phyloP scores from a whole-genome alignment of 1,140 invertebrate genomes.

The Metaphire vulgaris region DNA sequence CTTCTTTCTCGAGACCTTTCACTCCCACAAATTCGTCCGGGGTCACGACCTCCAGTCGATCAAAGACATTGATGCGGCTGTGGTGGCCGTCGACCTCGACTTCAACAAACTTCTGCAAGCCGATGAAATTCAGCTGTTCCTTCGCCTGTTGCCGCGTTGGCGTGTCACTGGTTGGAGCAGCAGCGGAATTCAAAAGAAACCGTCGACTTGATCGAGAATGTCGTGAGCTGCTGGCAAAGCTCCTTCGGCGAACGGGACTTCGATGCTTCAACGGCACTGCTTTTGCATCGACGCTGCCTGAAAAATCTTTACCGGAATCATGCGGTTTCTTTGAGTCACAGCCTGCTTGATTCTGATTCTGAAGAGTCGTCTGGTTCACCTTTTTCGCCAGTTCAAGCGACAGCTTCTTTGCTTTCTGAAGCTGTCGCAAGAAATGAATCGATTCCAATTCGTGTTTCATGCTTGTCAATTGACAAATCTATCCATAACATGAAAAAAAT shows the following conservation, averaged over 20 bases:
- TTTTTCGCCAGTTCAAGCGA: neutral
- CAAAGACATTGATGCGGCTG: conserved; percentile 7
- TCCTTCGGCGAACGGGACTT: neutral
- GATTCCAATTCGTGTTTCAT: neutral
- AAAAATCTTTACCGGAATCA: neutral
- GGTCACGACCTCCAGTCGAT: conserved; percentile 1
- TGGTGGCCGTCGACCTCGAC: neutral
- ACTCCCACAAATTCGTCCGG: neutral
- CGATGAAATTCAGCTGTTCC: neutral
- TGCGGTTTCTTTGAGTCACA: neutral
- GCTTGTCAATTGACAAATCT: no score
- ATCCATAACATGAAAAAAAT: no score
- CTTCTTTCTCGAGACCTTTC: conserved; percentile 11
- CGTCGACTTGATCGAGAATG: neutral
- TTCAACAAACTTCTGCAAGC: conserved; percentile 15
- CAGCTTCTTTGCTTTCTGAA: neutral
- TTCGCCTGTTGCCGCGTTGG: neutral
- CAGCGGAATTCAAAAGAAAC: neutral
- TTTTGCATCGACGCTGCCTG: neutral
- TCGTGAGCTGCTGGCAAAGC: neutral
- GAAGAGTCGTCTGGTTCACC: neutral
- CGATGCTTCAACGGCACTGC: neutral
- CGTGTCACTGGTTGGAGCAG: neutral
- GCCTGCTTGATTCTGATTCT: neutral
- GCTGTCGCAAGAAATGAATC: neutral